Evolutionary conservation across 2,797 vertebrate species (phyloP), one percentile per base, ranked within the genome.

Genomic region (Myripristis jacobus): DNA sequence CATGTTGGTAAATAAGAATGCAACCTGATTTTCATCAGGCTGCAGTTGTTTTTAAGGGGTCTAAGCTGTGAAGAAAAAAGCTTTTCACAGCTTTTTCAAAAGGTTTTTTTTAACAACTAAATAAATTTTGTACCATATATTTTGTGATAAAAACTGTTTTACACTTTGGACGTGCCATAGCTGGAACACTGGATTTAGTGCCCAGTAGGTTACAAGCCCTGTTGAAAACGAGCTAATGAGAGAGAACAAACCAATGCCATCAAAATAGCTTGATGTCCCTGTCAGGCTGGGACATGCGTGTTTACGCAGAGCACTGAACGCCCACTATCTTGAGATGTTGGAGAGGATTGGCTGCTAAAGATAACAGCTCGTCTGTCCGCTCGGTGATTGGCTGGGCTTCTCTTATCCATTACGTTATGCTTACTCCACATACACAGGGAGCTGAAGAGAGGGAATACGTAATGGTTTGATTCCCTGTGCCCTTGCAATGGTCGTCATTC

Each of bases 381-480:
- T 13, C 72, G 34, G 24, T 83, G 90, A 85, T 94, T 94, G 94
- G 93, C 84, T 73, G 73, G 70, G 63, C 58, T 73, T 68, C 51
- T 67, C 60, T 66, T 75, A 66, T 67, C 86, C 85, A 92, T 94
- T 90, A 94, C 92, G 93, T 94, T 91, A 93, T 93, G 91, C 91
- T 80, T 77, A 80, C 88, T 90, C 88, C 85, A 81, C 87, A 87
- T 79, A 87, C 88, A 87, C 84, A 66, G 81, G 75, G 87, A 84
- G 89, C 81, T 79, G 82, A 68, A 84, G 89, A 91, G 89, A 92
- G 87, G 83, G 92, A 93, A 92, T 92, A 94, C 94, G 93, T 94
- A 91, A 94, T 93, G 93, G 91, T 94, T 92, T 92, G 93, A 91
- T 87, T 89, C 87, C 82, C 70, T 63, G 75, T 88, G 91, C 88